These are phyloP conservation scores for Pseudorectes ferrugineus DNA, from an alignment of 2,113 vertebrate genomes.

Conservation along the genomic window DNA sequence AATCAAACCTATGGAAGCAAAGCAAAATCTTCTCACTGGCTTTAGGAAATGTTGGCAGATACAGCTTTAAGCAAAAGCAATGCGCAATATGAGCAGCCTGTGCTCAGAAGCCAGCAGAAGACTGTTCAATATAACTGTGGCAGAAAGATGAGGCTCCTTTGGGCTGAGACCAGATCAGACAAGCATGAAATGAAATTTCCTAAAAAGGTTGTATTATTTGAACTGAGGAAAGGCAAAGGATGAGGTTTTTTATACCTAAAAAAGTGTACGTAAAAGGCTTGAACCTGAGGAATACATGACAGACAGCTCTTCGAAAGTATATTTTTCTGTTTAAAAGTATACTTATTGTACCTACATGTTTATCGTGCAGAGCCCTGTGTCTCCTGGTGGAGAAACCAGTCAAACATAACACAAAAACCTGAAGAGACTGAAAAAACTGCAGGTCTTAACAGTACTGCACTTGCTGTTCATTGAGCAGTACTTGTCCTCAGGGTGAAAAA, in stretches of 20 bases:
- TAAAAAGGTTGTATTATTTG: not conserved
- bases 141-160: not conserved
- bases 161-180: not conserved
- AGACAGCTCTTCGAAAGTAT: not conserved
- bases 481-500: not conserved
- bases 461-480: not conserved
- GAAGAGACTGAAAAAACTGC: not conserved
- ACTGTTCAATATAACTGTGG: not conserved
- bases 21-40: not conserved
- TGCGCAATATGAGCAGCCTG: not conserved
- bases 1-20: not conserved
- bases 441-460: not conserved
- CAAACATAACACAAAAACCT: not conserved
- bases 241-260: not conserved
- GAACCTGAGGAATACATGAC: not conserved
- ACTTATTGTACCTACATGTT: not conserved
- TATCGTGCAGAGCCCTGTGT: not conserved
- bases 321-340: not conserved
- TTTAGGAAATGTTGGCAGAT: not conserved
- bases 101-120: not conserved
- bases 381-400: not conserved
- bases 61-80: not conserved
- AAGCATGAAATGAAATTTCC: not conserved
- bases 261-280: not conserved
- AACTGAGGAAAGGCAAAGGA: not conserved